These are phyloP conservation scores for Pyrrhosoma nymphula DNA, from an alignment of 2,888 invertebrate species.

Conservation along the genomic window DNA sequence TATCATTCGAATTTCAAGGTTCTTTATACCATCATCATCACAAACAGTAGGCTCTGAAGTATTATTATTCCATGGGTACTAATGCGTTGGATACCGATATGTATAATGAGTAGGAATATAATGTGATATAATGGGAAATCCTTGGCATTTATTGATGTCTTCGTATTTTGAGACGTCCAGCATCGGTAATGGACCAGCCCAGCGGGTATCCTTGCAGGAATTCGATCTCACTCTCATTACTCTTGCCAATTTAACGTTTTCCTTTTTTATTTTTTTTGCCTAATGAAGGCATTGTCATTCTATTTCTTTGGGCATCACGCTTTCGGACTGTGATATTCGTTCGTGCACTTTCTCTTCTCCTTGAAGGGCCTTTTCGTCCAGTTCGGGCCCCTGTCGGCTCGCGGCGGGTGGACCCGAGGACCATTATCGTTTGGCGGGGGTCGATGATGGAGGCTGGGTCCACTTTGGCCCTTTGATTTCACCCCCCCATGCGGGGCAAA, in stretches of 20 bases:
- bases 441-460: background rate
- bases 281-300: background rate
- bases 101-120: no score
- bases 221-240: background rate
- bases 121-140: background rate
- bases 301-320: background rate
- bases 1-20: background rate
- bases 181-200: background rate
- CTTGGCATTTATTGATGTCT: background rate
- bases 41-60: background rate
- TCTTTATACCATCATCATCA: background rate
- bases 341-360: no score
- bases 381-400: background rate
- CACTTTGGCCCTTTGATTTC: background rate
- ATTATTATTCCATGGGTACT: background rate
- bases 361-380: background rate
- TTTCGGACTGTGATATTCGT: background rate
- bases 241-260: background rate
- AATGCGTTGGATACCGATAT: background rate
- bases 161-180: background rate
- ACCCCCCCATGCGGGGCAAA: background rate
- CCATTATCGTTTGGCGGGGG: conserved; percentile 16
- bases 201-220: background rate
- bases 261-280: background rate
- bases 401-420: background rate